Conservation (phyloP, 92 coral and sea anemone genomes). For the Muricea muricata region DNA sequence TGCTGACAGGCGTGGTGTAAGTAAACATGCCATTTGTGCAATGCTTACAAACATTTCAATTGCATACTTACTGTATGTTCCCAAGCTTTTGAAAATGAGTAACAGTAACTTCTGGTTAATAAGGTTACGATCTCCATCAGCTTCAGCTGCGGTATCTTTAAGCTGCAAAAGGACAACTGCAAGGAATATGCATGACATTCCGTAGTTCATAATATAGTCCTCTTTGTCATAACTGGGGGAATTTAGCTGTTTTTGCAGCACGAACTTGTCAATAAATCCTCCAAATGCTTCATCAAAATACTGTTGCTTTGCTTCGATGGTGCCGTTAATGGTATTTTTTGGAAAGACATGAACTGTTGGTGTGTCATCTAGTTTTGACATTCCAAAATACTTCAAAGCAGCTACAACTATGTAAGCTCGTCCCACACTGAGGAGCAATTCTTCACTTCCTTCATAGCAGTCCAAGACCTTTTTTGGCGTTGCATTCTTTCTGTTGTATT, state of each 20-base stretch:
- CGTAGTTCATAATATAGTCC: slow-evolving; percentile 14
- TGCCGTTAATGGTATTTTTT: not conserved
- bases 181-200: slow-evolving; percentile 4
- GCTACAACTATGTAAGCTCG: slow-evolving; percentile 61
- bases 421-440: slow-evolving; percentile 37
- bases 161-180: slow-evolving; percentile 19
- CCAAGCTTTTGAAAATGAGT: slow-evolving; percentile 2
- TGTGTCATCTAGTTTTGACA: slow-evolving; percentile 5
- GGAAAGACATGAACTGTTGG: slow-evolving; percentile 19
- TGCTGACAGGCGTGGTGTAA: slow-evolving; percentile 18
- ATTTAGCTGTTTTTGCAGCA: not conserved
- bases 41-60: slow-evolving; percentile 16
- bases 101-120: slow-evolving; percentile 24
- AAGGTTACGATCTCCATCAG: slow-evolving; percentile 24
- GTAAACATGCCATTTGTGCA: slow-evolving; percentile 30
- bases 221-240: not conserved
- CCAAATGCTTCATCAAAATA: slow-evolving; percentile 34
- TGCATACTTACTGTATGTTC: not conserved
- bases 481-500: slow-evolving; percentile 23
- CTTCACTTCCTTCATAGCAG: slow-evolving; percentile 35
- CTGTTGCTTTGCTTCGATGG: not conserved
- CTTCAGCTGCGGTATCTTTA: slow-evolving; percentile 40
- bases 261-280: slow-evolving; percentile 20
- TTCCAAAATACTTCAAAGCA: slow-evolving; percentile 31
- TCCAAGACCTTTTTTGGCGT: slow-evolving; percentile 34